Evolutionary conservation across 2,797 vertebrate species (phyloP).

Genomic region (Enteromius mattozi): DNA sequence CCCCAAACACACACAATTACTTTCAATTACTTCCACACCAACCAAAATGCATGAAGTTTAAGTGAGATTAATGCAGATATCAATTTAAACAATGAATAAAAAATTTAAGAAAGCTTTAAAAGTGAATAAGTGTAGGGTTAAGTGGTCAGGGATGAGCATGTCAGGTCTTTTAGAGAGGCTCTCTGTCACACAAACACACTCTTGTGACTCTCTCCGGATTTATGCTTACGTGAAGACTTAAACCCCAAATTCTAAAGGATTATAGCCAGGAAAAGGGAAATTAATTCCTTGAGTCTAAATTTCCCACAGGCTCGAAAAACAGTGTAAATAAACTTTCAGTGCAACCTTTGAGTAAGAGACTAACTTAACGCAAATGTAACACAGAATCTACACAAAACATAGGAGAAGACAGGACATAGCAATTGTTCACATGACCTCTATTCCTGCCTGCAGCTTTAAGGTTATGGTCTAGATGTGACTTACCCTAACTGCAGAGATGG

Average conservation of each 20-base stretch:
- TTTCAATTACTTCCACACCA: conserved; percentile 2
- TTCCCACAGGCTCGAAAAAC: conserved; percentile 35
- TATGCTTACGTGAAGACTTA: conserved; percentile 27
- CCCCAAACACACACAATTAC: conserved; percentile 29
- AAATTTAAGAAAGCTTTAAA: conserved; percentile 8
- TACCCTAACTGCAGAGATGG: conserved; percentile 46
- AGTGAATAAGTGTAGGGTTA: conserved; percentile 5
- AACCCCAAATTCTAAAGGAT: conserved; percentile 42
- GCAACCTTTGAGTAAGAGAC: conserved; percentile 11
- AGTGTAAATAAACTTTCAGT: conserved; percentile 4
- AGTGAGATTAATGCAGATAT: conserved; percentile 48
- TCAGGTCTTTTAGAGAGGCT: not conserved
- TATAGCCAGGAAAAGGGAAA: conserved; percentile 53
- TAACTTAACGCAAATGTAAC: not conserved
- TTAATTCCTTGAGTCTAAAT: conserved; percentile 46
- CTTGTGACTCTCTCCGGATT: conserved; percentile 14
- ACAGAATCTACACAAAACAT: conserved; percentile 1
- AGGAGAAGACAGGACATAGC: not conserved
- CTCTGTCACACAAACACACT: conserved; percentile 7
- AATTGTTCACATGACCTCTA: conserved; percentile 14
- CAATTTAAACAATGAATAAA: conserved; percentile 36
- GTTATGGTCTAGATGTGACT: conserved; percentile 33
- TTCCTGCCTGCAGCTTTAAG: conserved; percentile 6
- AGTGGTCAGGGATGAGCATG: not conserved
- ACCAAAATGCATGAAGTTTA: conserved; percentile 11